phyloP scores from a whole-genome alignment of 2,888 invertebrate species.

The Eristalinus aeneus region DNA sequence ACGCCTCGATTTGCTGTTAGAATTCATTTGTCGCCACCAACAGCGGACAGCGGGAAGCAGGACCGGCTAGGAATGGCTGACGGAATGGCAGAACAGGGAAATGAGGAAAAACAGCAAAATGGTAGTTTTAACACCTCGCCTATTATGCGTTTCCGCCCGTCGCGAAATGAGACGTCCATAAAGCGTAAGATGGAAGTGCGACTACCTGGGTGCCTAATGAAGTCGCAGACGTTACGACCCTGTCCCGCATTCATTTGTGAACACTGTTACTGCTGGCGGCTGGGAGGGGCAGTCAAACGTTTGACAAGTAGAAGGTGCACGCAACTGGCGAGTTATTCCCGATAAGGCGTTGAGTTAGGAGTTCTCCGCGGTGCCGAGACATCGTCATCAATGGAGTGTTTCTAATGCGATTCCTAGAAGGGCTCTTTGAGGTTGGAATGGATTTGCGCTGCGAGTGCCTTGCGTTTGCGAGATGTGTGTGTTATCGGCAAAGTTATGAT shows the following conservation, averaged over 20 bases:
- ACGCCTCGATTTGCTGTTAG: conserved; percentile 43
- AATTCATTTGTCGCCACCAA: conserved; percentile 11
- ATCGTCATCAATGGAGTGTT: conserved; percentile 13
- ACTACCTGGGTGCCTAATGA: conserved; percentile 64
- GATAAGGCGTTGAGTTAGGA: conserved; percentile 49
- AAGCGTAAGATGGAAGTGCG: conserved; percentile 70
- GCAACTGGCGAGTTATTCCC: conserved; percentile 22
- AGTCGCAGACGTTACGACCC: conserved; percentile 63
- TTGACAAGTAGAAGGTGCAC: conserved; percentile 10
- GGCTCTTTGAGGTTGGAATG: conserved; percentile 12
- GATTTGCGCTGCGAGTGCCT: conserved; percentile 21
- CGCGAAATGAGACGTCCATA: conserved; percentile 50
- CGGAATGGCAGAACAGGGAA: not conserved
- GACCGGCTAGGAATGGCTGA: not conserved
- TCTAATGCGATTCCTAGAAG: conserved; percentile 56
- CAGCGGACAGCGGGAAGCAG: not conserved
- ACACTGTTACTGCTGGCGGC: conserved; percentile 1
- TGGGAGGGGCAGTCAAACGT: not conserved
- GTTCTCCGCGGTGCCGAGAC: conserved; percentile 12
- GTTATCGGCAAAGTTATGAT: conserved; percentile 13
- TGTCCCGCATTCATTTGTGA: conserved; percentile 36
- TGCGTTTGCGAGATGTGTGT: conserved; percentile 25
- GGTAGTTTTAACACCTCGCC: conserved; percentile 63
- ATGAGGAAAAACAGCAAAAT: not conserved
- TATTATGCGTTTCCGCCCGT: conserved; percentile 62